Evolutionary conservation across 2,888 invertebrate genomes (phyloP), one percentile per base, ranked within the genome.

Genomic region (Phanerotoma sp.): DNA sequence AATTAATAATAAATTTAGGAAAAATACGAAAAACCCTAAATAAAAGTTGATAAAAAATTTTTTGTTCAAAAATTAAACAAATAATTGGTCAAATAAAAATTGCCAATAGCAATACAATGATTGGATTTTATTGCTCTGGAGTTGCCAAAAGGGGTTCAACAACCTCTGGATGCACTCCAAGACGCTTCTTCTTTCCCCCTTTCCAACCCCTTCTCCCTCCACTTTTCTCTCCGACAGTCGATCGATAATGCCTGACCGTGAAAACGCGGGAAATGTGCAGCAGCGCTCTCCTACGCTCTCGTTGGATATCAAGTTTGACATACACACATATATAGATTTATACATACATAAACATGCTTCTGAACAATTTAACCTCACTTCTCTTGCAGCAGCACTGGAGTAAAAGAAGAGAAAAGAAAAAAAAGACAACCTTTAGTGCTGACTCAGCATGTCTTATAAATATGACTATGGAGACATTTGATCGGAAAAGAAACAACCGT

Each of bases 211-310:
- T 30, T 46, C 51, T 47, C 40, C 54, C 66, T 63, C 65, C 66
- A 64, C n/a, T 62, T 65, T 66, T 62, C 62, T 47, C 44, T 55
- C 55, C 47, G 38, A 30, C 20, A 63, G 60, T 62, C 65, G 71
- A 71, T 71, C 71, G 71, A 71, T 70, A 69, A 69, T 64, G 73
- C 75, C 75, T 76, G 76, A 76, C 76, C 76, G 76, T 77, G 76
- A 77, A 77, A 77, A 75, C 69, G 68, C 68, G 71, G 71, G 69
- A 72, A 70, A 71, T 69, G 69, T 70, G 69, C 71, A 70, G 67
- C 66, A 66, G 65, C 62, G 65, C 66, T 60, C 60, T 57, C 62
- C 49, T 50, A 47, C 51, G 47, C 61, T 62, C 62, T 62, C 63
- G 66, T 61, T 63, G 64, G 49, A 49, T 49, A 49, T 49, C 49